Percentiles rank a stretch among this genome's conserved stretches.
phyloP scores from a whole-genome alignment of 2,888 invertebrate species.

The Nesidiocoris tenuis region DNA sequence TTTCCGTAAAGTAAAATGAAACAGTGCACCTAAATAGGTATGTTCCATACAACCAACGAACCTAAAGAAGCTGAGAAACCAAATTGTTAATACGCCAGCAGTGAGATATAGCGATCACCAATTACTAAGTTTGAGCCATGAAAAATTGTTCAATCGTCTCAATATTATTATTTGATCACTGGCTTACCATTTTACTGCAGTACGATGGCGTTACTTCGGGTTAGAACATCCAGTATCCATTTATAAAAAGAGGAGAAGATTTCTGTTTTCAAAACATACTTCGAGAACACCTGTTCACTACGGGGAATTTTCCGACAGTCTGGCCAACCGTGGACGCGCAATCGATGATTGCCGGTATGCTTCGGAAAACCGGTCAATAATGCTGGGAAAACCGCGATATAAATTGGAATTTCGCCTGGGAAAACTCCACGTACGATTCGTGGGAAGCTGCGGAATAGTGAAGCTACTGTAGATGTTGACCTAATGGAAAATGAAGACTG shows the following conservation, averaged over 20 bases:
- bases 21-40: too few relatives aligned
- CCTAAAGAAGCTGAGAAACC: too few relatives aligned
- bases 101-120: too few relatives aligned
- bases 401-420: neutral
- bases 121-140: neutral
- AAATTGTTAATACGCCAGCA: too few relatives aligned
- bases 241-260: conserved; percentile 7
- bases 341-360: conserved; percentile 33
- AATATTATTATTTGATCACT: neutral
- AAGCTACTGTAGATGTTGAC: conserved; percentile 2
- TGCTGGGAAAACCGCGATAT: neutral
- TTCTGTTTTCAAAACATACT: conserved; percentile 49
- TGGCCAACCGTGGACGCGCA: conserved; percentile 56
- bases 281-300: conserved; percentile 72
- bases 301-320: conserved; percentile 68
- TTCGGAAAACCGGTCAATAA: neutral
- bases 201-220: neutral
- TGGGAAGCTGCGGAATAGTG: neutral
- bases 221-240: conserved; percentile 23
- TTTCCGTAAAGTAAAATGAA: too few relatives aligned
- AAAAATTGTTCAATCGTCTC: neutral
- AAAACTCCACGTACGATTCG: conserved; percentile 1
- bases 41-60: too few relatives aligned
- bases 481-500: conserved; percentile 20
- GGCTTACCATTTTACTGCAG: conserved; percentile 6